Evolutionary conservation across 2,797 vertebrate genomes (phyloP), one percentile per base, ranked within the genome.

Genomic region (Takifugu ocellatus): DNA sequence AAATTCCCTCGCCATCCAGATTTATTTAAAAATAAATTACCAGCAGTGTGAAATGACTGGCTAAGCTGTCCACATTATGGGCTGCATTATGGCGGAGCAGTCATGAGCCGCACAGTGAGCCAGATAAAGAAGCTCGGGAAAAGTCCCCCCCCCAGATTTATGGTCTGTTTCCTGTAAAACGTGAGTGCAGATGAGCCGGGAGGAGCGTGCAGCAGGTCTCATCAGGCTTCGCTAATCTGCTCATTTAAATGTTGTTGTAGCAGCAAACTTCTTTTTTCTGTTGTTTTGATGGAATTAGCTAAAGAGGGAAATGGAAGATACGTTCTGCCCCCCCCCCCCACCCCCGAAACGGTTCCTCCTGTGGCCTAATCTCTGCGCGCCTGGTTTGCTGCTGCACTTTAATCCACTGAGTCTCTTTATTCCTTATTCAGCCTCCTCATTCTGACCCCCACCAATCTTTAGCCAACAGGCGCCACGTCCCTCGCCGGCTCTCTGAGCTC

Each of bases 381-480:
- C 64, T 31, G 65, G 76, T 69, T 73, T 72, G 47, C 66, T 66
- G 74, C 80, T 61, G 68, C 67, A 63, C 57, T 56, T 76, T 86
- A 79, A 86, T 86, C 75, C 78, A 86, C 75, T 75, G 62, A 82
- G 71, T 78, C 66, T 74, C 72, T 84, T 80, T 81, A 79, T 76
- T 76, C 66, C 83, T 64, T 61, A 74, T 78, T 72, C 72, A 81
- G 56, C 76, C 62, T 77, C 71, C 84, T 78, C 77, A 74, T 77
- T 83, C 60, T 66, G 57, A 66, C 54, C 61, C 56, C 53, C 42
- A 51, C 59, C 75, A 77, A 75, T 79, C 80, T 79, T 78, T 72
- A 59, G 71, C 70, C 72, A 54, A 69, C 68, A 62, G 74, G 69
- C 69, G 59, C 72, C 65, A 73, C 67, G 63, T 27, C 54, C 1